Evolutionary conservation across 2,888 invertebrate genomes (phyloP).

Genomic region (Busseola fusca): DNA sequence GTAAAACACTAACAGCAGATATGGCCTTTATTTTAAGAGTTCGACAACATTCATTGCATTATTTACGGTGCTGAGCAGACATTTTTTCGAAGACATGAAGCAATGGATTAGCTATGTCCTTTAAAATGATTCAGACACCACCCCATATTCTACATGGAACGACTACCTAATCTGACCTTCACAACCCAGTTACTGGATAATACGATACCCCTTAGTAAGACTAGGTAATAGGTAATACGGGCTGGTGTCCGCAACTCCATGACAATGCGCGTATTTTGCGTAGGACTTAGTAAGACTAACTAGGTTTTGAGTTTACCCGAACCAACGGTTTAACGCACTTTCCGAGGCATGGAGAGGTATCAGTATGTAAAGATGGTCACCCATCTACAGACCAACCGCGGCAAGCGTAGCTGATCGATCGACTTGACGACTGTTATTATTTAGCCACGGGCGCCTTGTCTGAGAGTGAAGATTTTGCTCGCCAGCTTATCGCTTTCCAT

Average conservation of each 20-base stretch:
- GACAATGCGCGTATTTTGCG: no score
- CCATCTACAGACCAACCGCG: no score
- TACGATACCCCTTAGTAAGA: background rate
- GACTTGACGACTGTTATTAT: no score
- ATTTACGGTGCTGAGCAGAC: background rate
- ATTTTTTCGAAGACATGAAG: no score
- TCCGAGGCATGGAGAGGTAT: background rate
- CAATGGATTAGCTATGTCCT: background rate
- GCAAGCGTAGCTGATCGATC: no score
- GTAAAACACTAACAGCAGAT: background rate
- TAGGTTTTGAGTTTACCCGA: no score
- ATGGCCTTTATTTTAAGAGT: background rate
- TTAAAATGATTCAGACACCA: no score
- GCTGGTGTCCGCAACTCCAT: no score
- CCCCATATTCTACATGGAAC: background rate
- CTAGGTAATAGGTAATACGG: no score
- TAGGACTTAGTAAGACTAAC: no score
- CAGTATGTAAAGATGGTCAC: background rate
- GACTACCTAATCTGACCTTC: background rate
- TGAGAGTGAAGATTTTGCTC: constrained; percentile 65
- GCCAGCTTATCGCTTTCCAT: constrained; percentile 68
- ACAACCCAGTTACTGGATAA: background rate
- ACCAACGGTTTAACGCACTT: no score
- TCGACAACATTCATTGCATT: background rate
- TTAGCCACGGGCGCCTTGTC: constrained; percentile 54